These are phyloP conservation scores for Muscicapa striata DNA, from an alignment of 2,797 vertebrate genomes.

Conservation along the genomic window DNA sequence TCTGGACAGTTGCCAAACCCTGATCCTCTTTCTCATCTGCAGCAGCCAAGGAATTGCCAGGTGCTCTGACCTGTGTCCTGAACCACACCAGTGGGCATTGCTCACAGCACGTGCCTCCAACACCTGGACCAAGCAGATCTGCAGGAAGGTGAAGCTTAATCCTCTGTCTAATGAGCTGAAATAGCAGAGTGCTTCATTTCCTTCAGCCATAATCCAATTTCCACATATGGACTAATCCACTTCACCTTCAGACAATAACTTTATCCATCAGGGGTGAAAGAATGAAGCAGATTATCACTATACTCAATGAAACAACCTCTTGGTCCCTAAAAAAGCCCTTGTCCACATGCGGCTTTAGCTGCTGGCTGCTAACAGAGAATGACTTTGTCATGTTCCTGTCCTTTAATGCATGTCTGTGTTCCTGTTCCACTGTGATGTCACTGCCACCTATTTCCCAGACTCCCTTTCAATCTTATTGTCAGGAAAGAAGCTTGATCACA, in stretches of 20 bases:
- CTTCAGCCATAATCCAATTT: constrained; percentile 53
- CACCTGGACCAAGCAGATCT: background rate
- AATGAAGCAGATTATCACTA: constrained; percentile 22
- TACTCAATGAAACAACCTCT: constrained; percentile 16
- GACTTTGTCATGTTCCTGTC: background rate
- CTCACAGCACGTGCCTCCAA: rapidly evolving
- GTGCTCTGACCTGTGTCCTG: background rate
- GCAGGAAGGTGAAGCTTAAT: background rate
- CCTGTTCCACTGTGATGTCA: background rate
- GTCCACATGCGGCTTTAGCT: background rate
- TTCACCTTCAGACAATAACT: constrained; percentile 7
- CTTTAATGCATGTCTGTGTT: background rate
- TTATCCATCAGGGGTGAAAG: constrained; percentile 11
- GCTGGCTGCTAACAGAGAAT: background rate
- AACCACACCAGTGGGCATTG: rapidly evolving
- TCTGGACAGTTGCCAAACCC: background rate
- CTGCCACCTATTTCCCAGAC: background rate
- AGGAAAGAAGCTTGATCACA: background rate
- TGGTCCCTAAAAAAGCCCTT: background rate
- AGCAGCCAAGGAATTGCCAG: background rate
- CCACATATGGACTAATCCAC: constrained; percentile 40
- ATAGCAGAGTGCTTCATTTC: constrained; percentile 29
- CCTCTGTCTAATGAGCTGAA: background rate
- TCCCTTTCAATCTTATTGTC: background rate
- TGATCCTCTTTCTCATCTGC: background rate